Conservation (phyloP, 2,113 vertebrate species). For the Malaclemys terrapin region DNA sequence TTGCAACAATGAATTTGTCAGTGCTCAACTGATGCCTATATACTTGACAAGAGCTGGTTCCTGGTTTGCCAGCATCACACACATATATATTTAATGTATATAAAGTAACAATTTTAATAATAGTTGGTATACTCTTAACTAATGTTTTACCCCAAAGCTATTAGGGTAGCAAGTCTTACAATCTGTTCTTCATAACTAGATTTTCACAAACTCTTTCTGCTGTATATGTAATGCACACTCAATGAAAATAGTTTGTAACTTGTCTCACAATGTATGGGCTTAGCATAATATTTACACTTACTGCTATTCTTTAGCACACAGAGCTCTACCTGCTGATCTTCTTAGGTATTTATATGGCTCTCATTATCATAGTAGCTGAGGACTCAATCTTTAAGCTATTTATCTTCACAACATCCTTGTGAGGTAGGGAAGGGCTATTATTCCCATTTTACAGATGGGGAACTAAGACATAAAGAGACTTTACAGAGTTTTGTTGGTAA, state of each 20-base stretch:
- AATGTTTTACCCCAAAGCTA: not conserved
- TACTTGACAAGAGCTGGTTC: too few relatives aligned
- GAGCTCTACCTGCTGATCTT: not conserved
- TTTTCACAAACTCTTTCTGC: not conserved
- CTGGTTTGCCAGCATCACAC: too few relatives aligned
- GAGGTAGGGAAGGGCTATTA: too few relatives aligned
- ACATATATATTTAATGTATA: not conserved
- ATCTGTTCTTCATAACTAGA: not conserved
- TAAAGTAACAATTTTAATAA: not conserved
- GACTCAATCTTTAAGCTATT: too few relatives aligned
- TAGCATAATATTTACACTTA: not conserved
- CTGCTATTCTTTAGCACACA: not conserved
- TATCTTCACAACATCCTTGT: too few relatives aligned
- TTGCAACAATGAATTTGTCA: too few relatives aligned
- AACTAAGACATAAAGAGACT: too few relatives aligned
- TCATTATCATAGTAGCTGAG: too few relatives aligned
- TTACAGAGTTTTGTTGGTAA: too few relatives aligned
- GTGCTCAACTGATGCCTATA: too few relatives aligned
- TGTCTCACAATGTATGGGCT: not conserved
- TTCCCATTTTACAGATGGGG: too few relatives aligned
- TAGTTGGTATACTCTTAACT: not conserved
- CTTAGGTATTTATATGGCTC: too few relatives aligned
- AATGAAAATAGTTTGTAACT: not conserved
- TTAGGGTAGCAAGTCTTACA: not conserved
- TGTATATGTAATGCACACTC: not conserved